Evolutionary conservation across 2,113 vertebrate genomes (phyloP), one percentile per base, ranked within the genome.

Genomic region (Rhinoptilus africanus): DNA sequence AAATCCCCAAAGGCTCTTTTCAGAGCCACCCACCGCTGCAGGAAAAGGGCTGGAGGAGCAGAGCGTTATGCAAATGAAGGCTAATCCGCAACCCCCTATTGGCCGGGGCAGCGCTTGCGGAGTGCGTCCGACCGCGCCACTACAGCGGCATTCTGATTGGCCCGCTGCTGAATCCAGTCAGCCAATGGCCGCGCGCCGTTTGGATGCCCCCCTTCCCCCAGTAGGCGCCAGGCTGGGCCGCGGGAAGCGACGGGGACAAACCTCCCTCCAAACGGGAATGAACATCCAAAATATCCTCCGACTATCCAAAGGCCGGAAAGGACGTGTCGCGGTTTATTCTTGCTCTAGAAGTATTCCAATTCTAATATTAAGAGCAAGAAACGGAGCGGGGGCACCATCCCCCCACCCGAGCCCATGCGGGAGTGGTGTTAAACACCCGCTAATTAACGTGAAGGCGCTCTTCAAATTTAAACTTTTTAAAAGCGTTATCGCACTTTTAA

Each of bases 1-100:
- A n/a, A 59, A 51, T n/a, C 19, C 35, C 35, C 18, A 83, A 83
- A 82, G 79, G 79, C 79, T 82, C 79, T 82, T 82, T 71, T 82
- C 79, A 69, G 79, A 69, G 79, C 66, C 79, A 59, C 53, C 75
- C 8, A 51, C 24, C 4, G 19, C 13, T 14, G 14, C 63, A 43
- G 19, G 26, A 10, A 43, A 43, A 66, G 63, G 39, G 63, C 63
- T 66, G 63, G 9, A 66, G 28, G 63, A 66, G 6, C 63, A 4
- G 19, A 8, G 12, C 6, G 39, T 32, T 66, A 32, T 66, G 63
- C 39, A 66, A 66, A 66, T 32, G 6, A 30, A 5, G 63, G 13
- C 39, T 39, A 22, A 13, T 22, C 8, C 6, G 39, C 39, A 28
- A 28, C 2, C 63, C 4, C 19, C 39, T 4, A 66, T 66, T 66